phyloP scores from a whole-genome alignment of 2,888 invertebrate species.

The Synergus japonicus region DNA sequence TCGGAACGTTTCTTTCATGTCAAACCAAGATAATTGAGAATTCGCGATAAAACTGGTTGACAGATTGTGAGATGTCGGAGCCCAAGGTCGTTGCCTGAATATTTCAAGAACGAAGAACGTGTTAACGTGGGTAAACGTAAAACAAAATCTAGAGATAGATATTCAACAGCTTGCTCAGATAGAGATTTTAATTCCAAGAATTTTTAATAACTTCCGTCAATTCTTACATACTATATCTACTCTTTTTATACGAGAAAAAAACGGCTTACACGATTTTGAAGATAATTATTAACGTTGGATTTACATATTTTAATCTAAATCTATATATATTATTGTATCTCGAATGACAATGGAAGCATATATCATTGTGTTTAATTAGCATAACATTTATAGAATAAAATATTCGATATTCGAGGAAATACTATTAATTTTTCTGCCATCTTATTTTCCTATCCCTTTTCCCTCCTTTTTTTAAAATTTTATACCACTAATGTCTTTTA shows the following conservation, averaged over 20 bases:
- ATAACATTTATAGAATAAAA: neutral
- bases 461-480: neutral
- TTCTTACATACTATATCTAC: neutral
- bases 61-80: constrained; percentile 29
- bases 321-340: neutral
- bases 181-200: neutral
- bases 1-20: constrained; percentile 31
- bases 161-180: constrained; percentile 7
- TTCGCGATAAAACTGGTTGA: constrained; percentile 32
- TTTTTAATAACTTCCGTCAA: neutral
- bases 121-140: constrained; percentile 18
- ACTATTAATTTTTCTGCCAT: neutral
- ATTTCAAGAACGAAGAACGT: constrained; percentile 17
- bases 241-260: neutral
- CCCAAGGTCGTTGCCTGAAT: constrained; percentile 20
- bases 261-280: neutral
- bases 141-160: constrained; percentile 24
- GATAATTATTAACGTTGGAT: neutral
- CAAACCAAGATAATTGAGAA: constrained; percentile 39
- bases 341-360: neutral
- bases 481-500: neutral
- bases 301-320: neutral
- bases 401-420: neutral
- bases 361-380: neutral
- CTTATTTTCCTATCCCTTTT: neutral